These are phyloP conservation scores for Carollia perspicillata DNA, from an alignment of 2,113 vertebrate genomes.

Conservation along the genomic window DNA sequence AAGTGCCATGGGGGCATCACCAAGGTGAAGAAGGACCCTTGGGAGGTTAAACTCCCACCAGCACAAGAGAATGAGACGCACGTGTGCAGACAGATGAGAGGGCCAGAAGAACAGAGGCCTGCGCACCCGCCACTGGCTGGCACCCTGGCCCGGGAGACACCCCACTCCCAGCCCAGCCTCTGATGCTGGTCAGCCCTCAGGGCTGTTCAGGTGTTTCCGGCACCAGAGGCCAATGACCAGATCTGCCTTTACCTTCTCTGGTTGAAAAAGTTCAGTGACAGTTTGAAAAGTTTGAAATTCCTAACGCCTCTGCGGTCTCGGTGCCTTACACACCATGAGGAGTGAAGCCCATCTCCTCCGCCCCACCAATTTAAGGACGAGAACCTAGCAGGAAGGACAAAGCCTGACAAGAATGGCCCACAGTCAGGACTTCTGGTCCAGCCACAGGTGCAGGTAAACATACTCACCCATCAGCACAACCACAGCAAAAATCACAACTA, in stretches of 20 bases:
- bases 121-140: accelerated
- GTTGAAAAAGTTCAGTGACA: not conserved
- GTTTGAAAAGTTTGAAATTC: not conserved
- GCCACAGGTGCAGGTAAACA: too few species aligned
- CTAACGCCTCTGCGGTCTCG: not conserved
- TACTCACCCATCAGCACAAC: too few species aligned
- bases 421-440: too few species aligned
- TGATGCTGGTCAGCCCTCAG: not conserved
- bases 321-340: not conserved
- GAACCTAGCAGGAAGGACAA: not conserved
- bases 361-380: not conserved
- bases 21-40: not conserved
- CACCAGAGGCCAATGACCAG: not conserved
- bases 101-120: too few species aligned
- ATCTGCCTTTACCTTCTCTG: not conserved
- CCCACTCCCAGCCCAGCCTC: too few species aligned
- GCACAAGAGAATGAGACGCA: not conserved
- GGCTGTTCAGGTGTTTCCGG: not conserved
- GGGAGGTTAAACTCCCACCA: not conserved
- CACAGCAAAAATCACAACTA: too few species aligned
- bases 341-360: not conserved
- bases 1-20: not conserved
- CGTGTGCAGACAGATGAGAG: not conserved
- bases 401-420: not conserved
- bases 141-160: accelerated